Evolutionary conservation across 2,888 invertebrate species (phyloP), one percentile per base, ranked within the genome.

Genomic region (Melangyna quadrimaculata): DNA sequence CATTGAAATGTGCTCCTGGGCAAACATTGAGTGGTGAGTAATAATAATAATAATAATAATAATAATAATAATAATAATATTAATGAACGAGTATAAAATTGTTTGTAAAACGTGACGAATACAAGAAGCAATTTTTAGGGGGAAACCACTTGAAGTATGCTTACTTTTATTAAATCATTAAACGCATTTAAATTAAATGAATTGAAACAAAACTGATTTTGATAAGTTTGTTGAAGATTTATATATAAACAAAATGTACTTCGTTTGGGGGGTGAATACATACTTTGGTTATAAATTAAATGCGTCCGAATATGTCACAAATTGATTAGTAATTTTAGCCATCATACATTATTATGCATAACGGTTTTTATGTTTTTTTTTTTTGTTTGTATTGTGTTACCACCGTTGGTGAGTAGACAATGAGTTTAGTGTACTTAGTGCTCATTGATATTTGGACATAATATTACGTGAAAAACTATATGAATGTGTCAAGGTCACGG

Each of bases 1-100:
- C 70, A 72, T 72, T 72, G 40, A 78, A 72, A 51, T 55, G 61
- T 72, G 72, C 82, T 73, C 72, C 72, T 81, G 72, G 71, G 65
- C 7, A 65, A 65, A 45, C 45, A 65, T 45, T 45, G 19, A 67
- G 40, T 43, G 24, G 27, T 43, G 57, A 35, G 35, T 40, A 63
- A 55, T 43, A 51, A 24, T 9, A 35, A 57, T 57, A n/a, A n/a
- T n/a, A n/a, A n/a, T n/a, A n/a, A n/a, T n/a, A n/a, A n/a, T n/a
- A n/a, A n/a, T n/a, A n/a, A n/a, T n/a, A n/a, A n/a, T n/a, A n/a
- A n/a, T n/a, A n/a, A n/a, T n/a, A n/a, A n/a, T n/a, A n/a, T n/a
- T n/a, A n/a, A n/a, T n/a, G n/a, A n/a, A n/a, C n/a, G n/a, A n/a
- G n/a, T 59, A 5, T 10, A 22, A 14, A 5, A 22, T 19, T 19